phyloP scores from a whole-genome alignment of 2,797 vertebrate genomes.

The Triplophysa bombifrons region DNA sequence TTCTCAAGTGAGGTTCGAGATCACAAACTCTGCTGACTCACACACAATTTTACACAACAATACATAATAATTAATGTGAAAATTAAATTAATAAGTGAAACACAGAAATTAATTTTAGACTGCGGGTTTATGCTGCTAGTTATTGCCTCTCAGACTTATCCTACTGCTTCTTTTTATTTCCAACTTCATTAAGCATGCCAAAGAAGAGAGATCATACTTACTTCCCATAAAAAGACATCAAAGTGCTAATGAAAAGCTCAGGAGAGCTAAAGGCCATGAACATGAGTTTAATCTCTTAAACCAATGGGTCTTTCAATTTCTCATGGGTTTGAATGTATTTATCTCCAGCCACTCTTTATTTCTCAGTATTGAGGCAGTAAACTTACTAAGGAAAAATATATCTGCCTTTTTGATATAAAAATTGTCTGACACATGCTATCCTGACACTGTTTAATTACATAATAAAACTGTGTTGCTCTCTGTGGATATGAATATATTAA shows the following conservation, averaged over 20 bases:
- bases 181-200: constrained; percentile 28
- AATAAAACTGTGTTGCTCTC: not conserved
- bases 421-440: not conserved
- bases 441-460: not conserved
- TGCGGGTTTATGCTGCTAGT: constrained; percentile 6
- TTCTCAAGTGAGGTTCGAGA: not conserved
- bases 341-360: not conserved
- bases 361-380: not conserved
- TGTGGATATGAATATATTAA: not conserved
- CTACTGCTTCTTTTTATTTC: constrained; percentile 2
- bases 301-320: not conserved
- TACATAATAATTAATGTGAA: constrained; percentile 18
- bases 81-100: constrained; percentile 20
- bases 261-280: constrained; percentile 16
- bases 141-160: constrained; percentile 4
- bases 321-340: not conserved
- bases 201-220: constrained; percentile 15
- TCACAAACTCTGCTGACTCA: not conserved
- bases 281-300: constrained; percentile 1
- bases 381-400: not conserved
- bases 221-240: constrained; percentile 9
- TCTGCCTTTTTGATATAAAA: not conserved
- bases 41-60: constrained; percentile 5
- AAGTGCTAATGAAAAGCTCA: constrained; percentile 31
- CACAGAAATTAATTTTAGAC: not conserved